phyloP scores from a whole-genome alignment of 2,113 vertebrate genomes.

The Leucopsar rothschildi region DNA sequence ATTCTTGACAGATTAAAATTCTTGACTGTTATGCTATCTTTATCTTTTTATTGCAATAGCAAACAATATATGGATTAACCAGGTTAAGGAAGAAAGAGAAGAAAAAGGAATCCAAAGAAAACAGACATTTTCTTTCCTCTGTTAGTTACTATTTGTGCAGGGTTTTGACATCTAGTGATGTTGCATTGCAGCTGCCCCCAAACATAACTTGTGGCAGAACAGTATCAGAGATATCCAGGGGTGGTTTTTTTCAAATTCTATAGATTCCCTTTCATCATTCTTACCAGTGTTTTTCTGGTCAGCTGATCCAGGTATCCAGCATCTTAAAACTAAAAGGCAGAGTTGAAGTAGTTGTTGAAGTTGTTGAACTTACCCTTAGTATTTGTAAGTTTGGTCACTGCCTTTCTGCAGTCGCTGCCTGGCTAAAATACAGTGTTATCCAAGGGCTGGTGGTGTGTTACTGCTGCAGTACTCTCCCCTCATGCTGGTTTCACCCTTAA shows the following conservation, averaged over 20 bases:
- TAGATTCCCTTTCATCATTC: not conserved
- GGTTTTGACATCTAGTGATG: not conserved
- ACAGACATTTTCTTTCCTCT: not conserved
- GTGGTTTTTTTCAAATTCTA: not conserved
- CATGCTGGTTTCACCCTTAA: not conserved
- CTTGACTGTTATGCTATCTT: not conserved
- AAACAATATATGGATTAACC: not conserved
- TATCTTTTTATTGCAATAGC: not conserved
- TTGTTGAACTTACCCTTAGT: not conserved
- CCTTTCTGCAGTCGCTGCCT: not conserved
- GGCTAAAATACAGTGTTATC: not conserved
- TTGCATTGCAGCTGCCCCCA: not conserved
- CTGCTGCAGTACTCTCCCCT: not conserved
- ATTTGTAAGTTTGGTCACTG: not conserved
- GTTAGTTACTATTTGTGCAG: not conserved
- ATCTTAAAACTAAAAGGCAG: not conserved
- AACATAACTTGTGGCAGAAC: not conserved
- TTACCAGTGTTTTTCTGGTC: not conserved
- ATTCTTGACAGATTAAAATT: not conserved
- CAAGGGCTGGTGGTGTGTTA: not conserved
- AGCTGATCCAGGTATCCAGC: not conserved
- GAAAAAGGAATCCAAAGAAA: not conserved
- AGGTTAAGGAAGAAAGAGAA: not conserved
- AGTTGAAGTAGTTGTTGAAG: not conserved
- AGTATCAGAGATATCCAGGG: not conserved